phyloP scores from a whole-genome alignment of 2,888 invertebrate genomes.

The Leptopilina syphax region DNA sequence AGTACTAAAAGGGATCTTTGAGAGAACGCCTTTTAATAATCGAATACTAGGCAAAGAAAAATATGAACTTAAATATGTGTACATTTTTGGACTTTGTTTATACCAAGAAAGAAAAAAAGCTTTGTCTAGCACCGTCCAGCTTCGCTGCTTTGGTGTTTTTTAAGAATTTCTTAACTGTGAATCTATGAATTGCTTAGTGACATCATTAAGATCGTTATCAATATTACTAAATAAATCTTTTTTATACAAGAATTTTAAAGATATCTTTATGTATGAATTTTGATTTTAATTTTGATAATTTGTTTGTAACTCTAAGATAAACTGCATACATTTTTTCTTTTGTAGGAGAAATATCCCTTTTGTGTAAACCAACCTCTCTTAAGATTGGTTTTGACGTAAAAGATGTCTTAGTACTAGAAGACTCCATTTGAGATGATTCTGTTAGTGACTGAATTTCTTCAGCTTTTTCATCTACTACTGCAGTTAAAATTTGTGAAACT shows the following conservation, averaged over 20 bases:
- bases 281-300: not conserved
- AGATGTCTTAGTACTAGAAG: not conserved
- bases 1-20: conserved; percentile 5
- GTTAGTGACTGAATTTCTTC: not conserved
- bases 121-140: conserved; percentile 19
- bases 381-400: not conserved
- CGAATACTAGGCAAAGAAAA: not conserved
- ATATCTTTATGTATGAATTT: not conserved
- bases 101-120: conserved; percentile 15
- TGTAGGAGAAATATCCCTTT: conserved; percentile 1
- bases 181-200: not conserved
- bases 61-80: not conserved
- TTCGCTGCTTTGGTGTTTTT: not conserved
- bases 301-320: not conserved
- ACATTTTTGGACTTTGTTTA: conserved; percentile 27
- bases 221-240: not conserved
- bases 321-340: not conserved
- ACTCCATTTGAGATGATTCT: not conserved
- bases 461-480: not conserved
- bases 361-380: not conserved
- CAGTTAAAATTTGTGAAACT: not conserved
- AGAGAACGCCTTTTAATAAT: conserved; percentile 8
- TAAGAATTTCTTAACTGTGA: not conserved
- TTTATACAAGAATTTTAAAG: conserved; percentile 5
- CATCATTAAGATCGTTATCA: conserved; percentile 3